phyloP scores from a whole-genome alignment of 2,113 vertebrate genomes.

The Ptyas mucosa region DNA sequence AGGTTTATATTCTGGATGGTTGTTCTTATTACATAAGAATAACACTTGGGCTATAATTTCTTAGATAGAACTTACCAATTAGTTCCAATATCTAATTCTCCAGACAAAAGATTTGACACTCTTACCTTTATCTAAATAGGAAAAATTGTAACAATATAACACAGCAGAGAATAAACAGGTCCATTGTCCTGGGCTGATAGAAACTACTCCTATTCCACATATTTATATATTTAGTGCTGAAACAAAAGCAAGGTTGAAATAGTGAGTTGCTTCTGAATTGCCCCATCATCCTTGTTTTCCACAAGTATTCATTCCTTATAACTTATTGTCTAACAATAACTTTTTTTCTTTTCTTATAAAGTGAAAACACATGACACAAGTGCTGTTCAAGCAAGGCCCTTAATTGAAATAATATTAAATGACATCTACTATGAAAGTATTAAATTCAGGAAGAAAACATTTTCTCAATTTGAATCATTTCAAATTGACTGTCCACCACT shows the following conservation, averaged over 20 bases:
- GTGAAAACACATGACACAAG: neutral
- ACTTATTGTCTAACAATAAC: neutral
- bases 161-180: neutral
- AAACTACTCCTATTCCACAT: neutral
- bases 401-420: neutral
- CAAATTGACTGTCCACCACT: neutral
- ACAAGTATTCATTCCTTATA: neutral
- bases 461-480: neutral
- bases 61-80: neutral
- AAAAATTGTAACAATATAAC: neutral
- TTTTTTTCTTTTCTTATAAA: neutral
- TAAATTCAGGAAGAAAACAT: neutral
- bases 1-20: neutral
- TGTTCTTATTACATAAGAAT: neutral
- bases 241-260: neutral
- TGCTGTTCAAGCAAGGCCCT: neutral
- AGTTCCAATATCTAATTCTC: neutral
- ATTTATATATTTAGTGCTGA: neutral
- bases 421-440: neutral
- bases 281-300: neutral
- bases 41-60: neutral
- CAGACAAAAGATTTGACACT: neutral
- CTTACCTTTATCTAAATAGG: neutral
- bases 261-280: neutral
- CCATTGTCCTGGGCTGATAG: neutral